Evolutionary conservation across 2,888 invertebrate genomes (phyloP), one percentile per base, ranked within the genome.

Genomic region (Polyommatus icarus): DNA sequence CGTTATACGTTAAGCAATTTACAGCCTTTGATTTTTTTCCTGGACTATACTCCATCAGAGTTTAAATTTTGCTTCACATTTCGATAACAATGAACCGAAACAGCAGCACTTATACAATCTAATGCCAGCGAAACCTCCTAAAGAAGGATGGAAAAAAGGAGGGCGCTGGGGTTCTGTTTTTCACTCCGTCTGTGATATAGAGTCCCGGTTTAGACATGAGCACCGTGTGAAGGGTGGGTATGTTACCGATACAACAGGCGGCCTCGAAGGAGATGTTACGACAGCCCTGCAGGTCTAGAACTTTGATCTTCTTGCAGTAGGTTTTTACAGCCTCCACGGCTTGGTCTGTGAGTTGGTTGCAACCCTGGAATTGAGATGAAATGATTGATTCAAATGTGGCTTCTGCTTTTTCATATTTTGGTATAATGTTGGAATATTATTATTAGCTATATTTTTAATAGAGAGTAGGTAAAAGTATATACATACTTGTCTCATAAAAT

Each of bases 301-400:
- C 92, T 81, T 94, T 94, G 77, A 96, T 87, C 79, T 92, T 91
- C 78, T 90, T 87, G 83, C 95, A 95, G 83, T 95, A 84, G 0
- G 84, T 82, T 81, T 87, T 90, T 54, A 96, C 90, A 20, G 94
- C 91, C 79, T 94, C 90, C 50, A 96, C 86, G 20, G 95, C 93
- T 78, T 88, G 92, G 83, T 96, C 95, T 1, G 96, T 96, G 40
- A 96, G 86, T 83, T 95, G 94, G 82, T 95, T 95, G 86, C 96
- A 96, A 79, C 95, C 95, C 95, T 96, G 91, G 29, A 92, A 93
- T 73, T 76, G 78, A 32, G 54, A 76, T n/a, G 1, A 7, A 10
- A 76, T 32, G 20, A 6, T 57, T 20, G 54, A 57, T 32, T 54
- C 4, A 54, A 18, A 54, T 50, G 50, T 50, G 50, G 54, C 54